Evolutionary conservation across 2,113 vertebrate genomes (phyloP), one percentile per base, ranked within the genome.

Genomic region (Sander vitreus): DNA sequence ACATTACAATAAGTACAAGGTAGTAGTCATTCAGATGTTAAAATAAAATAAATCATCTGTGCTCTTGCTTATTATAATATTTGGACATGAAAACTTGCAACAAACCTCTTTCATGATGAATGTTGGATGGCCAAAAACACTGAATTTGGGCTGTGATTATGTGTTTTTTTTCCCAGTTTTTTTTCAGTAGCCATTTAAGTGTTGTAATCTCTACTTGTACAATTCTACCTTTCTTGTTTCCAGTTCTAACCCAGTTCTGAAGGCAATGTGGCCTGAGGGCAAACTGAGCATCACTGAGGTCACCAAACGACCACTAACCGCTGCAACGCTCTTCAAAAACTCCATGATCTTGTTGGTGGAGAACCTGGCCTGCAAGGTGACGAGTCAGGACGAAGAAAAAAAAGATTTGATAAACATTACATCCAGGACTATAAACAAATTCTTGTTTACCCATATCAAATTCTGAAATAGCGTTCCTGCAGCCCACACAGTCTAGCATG

Each of bases 301-400:
- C 85, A 99, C 98, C 89, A 99, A 99, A 83, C 94, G 98, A 0
- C 98, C 98, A 3, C 92, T 97, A 78, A 99, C 98, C 0, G 98
- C 98, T 0, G 98, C 97, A 62, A 95, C 98, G 0, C 96, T 99
- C 53, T 99, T 99, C 88, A 99, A 98, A 93, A 99, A 96, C 94
- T 99, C 98, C 78, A 99, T 99, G 98, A 97, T 99, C 87, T 96
- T 96, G 1, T 81, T 99, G 80, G 98, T 99, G 91, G 98, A 99
- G 91, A 99, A 99, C 89, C 92, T 99, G 86, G 95, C 96, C 45
- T 96, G 95, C n/a, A 99, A 99, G 97, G 98, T 99, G 94, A 86
- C 39, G 3, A 60, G 43, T 21, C 59, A 2, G 21, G 9, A 11
- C 14, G 5, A 14, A 55, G 25, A 10, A 54, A 27, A 33, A 7